Evolutionary conservation across 1,140 invertebrate species (phyloP), one percentile per base, ranked within the genome.

Genomic region (Apocrypta bakeri): DNA sequence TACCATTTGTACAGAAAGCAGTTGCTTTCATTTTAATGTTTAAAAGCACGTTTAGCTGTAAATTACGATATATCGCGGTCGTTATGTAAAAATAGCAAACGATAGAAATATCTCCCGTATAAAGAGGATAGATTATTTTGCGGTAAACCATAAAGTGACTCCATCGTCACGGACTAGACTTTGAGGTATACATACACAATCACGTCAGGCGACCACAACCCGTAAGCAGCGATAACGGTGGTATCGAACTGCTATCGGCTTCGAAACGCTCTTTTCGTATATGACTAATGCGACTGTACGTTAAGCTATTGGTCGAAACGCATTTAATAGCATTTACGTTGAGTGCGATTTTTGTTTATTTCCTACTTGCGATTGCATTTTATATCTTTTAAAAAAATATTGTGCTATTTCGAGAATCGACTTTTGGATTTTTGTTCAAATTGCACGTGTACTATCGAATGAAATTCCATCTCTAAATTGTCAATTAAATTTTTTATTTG

Each of bases 151-250:
- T 56, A 24, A n/a, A 24, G 14, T 40, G 37, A 74, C 17, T 74
- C 12, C n/a, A 48, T 74, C 42, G 33, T 74, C 37, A 4, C 29
- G 40, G 72, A 17, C 29, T 74, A 74, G 37, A 25, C 37, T 24
- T 42, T 37, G 72, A 42, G 72, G 37, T 48, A 14, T 25, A 27
- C 24, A 25, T n/a, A 29, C 37, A 71, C 68, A 37, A n/a, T 33
- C 31, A n/a, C 31, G 27, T 33, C 68, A 33, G 14, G 21, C 29
- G 68, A 71, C 68, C 68, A 71, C 31, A 74, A 74, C 37, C 72
- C 42, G n/a, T 48, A n/a, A 56, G 25, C 37, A 48, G 21, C 40
- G 40, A 74, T 74, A 74, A 74, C 40, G 72, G 40, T 31, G 72
- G 40, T 74, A 74, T 48, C 42, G 68, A 17, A 3, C 27, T 33